Conservation (phyloP, 1,140 invertebrate genomes). For the Phymastichus coffea region DNA sequence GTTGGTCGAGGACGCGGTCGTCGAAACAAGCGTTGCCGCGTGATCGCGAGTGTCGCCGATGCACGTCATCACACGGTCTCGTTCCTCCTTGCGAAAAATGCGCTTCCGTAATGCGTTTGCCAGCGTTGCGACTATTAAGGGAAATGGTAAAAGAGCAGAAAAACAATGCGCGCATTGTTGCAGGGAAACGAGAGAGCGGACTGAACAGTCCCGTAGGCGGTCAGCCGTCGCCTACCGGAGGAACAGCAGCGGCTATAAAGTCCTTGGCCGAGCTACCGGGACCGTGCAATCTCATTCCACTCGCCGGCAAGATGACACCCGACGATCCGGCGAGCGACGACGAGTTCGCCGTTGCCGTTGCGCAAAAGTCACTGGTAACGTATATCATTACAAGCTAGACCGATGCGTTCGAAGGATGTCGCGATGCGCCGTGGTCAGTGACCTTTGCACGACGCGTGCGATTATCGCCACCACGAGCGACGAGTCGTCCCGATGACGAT, state of each 20-base stretch:
- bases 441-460: background rate
- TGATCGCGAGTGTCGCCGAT: no score
- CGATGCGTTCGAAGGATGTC: background rate
- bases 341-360: constrained; percentile 39
- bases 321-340: constrained; percentile 42
- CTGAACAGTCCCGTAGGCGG: constrained; percentile 31
- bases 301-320: constrained; percentile 39
- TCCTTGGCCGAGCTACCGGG: constrained; percentile 5
- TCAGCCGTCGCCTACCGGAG: constrained; percentile 13
- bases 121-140: no score
- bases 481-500: no score
- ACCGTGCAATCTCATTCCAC: background rate
- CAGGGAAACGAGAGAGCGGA: constrained; percentile 39
- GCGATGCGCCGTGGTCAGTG: background rate
- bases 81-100: no score
- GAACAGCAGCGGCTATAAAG: background rate
- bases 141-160: no score
- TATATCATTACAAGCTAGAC: background rate
- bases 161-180: no score
- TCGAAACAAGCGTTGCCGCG: no score
- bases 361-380: constrained; percentile 42
- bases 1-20: no score
- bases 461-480: background rate
- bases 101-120: no score
- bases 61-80: no score